Evolutionary conservation across 2,113 vertebrate species (phyloP).

Genomic region (Cephalophus harveyi): DNA sequence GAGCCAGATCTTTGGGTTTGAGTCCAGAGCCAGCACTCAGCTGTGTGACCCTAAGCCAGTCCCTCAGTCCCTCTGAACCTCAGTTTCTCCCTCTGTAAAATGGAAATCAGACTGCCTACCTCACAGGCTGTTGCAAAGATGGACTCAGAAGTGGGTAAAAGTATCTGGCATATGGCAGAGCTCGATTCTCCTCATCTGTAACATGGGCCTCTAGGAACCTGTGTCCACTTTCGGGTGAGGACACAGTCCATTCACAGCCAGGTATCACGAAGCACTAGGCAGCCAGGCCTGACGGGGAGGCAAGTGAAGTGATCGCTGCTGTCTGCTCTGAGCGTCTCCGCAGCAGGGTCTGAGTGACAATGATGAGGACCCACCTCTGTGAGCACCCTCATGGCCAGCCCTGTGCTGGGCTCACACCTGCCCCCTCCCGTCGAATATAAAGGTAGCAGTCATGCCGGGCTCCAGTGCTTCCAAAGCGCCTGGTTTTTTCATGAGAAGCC

Average conservation of each 20-base stretch:
- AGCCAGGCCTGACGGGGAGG: fast-evolving
- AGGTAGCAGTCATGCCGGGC: background rate
- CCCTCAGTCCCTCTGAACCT: background rate
- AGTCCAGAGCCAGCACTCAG: background rate
- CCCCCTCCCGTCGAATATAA: fast-evolving
- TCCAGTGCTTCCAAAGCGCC: background rate
- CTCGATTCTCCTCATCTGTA: background rate
- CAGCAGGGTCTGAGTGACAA: background rate
- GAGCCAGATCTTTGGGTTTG: background rate
- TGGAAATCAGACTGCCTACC: too few species aligned
- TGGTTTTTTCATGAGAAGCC: background rate
- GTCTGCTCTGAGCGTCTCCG: background rate
- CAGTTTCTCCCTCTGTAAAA: background rate
- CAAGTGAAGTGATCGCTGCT: background rate
- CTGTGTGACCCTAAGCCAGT: background rate
- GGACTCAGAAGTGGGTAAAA: background rate
- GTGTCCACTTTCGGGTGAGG: background rate
- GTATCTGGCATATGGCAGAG: fast-evolving
- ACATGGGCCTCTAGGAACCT: background rate
- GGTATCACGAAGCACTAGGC: background rate
- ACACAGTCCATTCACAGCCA: fast-evolving
- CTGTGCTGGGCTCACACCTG: fast-evolving
- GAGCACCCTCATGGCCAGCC: background rate
- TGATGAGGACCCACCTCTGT: background rate
- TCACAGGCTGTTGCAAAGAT: background rate